phyloP scores from a whole-genome alignment of 2,888 invertebrate genomes.

The Halictus quadricinctus region DNA sequence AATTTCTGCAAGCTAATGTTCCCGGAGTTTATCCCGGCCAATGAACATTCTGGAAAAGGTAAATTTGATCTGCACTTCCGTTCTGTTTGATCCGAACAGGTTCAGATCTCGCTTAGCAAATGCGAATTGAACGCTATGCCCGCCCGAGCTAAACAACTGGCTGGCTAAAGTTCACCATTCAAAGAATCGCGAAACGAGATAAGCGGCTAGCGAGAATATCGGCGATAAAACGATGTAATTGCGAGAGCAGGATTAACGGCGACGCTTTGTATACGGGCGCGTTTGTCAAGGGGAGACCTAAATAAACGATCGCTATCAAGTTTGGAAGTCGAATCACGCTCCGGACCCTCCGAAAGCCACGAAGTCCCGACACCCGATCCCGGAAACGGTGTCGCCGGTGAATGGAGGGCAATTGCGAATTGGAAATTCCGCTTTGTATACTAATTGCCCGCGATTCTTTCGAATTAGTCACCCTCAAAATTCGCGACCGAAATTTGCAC shows the following conservation, averaged over 20 bases:
- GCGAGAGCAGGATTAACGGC: neutral
- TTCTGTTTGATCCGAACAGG: neutral
- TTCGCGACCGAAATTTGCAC: neutral
- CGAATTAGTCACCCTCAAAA: neutral
- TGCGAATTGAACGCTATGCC: neutral
- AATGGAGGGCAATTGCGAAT: constrained; percentile 43
- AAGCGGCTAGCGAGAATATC: neutral
- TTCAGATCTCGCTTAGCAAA: neutral
- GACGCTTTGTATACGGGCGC: constrained; percentile 54
- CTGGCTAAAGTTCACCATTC: neutral
- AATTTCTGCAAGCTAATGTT: neutral
- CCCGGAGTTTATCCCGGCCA: neutral
- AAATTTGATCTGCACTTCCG: neutral
- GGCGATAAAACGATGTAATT: neutral
- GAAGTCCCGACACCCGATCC: constrained; percentile 60
- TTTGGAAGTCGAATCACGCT: constrained; percentile 63
- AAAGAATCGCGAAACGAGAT: neutral
- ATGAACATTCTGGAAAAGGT: neutral
- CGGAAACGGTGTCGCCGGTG: constrained; percentile 49
- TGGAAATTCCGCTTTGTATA: constrained; percentile 42
- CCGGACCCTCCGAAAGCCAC: constrained; percentile 30
- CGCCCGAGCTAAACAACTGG: neutral
- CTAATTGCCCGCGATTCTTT: constrained; percentile 46
- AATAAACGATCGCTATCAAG: constrained; percentile 60
- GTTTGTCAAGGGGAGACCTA: constrained; percentile 55